Evolutionary conservation across 1,140 invertebrate species (phyloP), one percentile per base, ranked within the genome.

Genomic region (Drosophila quadrilineata): DNA sequence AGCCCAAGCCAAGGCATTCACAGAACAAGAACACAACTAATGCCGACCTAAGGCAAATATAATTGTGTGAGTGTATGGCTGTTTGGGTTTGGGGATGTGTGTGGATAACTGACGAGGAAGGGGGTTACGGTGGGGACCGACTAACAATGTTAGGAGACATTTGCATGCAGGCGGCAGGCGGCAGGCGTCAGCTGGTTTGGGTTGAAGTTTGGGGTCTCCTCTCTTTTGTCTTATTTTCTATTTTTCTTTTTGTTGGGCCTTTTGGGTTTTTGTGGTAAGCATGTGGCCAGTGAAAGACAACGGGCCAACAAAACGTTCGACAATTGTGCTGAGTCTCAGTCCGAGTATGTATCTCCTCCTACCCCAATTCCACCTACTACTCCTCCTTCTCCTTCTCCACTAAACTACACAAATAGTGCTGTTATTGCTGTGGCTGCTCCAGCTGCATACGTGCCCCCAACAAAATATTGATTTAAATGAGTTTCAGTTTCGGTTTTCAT

Each of bases 401-500:
- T 57, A 62, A 52, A 35, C 28, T 67, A 31, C 8, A 24, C 33
- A 35, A 49, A 54, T 36, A 58, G 36, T 75, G 52, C 29, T 59
- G 36, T 38, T 33, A 12, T 12, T 40, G n/a, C 12, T 57, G 52
- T 16, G 36, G 12, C 31, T 38, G 17, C 16, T 38, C 16, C 14
- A 46, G 35, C 19, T 62, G 71, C 62, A 77, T 77, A 84, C 77
- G 79, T 84, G 79, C 79, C 74, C 74, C 74, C 74, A 85, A 71
- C 79, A 85, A 85, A 85, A 85, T 85, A 85, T 85, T 85, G 79
- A 85, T 85, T 85, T 85, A 85, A 85, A 85, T 85, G 79, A 85
- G 80, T 85, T 85, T 85, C 80, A 80, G 77, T 84, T 84, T 72
- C 68, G 77, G 73, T 85, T 85, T 85, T 79, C 74, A 85, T 85